A percentile compares a stretch with the other conserved stretches of the same genome.
Conservation (phyloP, 2,113 vertebrate genomes). For the Electrona antarctica region DNA sequence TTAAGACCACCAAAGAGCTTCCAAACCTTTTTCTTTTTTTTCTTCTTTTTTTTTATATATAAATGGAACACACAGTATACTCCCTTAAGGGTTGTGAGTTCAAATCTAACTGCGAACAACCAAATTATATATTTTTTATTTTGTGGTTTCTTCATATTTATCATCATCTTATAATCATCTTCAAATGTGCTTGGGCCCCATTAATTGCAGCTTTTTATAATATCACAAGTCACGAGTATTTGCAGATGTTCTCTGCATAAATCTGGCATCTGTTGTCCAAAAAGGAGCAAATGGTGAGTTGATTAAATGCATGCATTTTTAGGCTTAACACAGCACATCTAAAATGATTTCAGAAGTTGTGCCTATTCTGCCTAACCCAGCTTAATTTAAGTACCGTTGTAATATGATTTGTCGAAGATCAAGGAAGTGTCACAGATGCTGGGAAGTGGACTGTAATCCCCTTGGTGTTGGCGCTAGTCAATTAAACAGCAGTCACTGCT, state of each 20-base stretch:
- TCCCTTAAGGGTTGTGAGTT: too few species aligned
- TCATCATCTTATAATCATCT: too few species aligned
- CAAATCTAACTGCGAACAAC: too few species aligned
- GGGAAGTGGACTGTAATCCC: slow-evolving; percentile 21
- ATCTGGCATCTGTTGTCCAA: slow-evolving; percentile 27
- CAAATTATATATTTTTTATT: too few species aligned
- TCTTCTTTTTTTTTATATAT: too few species aligned
- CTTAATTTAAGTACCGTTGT: slow-evolving; percentile 11
- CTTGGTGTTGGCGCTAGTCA: slow-evolving; percentile 14
- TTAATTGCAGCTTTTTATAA: slow-evolving; percentile 5
- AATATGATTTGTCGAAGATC: slow-evolving; percentile 33
- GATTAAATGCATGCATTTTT: slow-evolving; percentile 26
- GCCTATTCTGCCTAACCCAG: not conserved
- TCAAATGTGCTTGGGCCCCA: too few species aligned
- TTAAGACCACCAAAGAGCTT: too few species aligned
- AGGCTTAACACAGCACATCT: slow-evolving; percentile 3
- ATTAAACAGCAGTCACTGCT: slow-evolving; percentile 13
- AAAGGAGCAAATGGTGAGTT: slow-evolving; percentile 16
- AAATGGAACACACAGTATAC: too few species aligned
- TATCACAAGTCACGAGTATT: slow-evolving; percentile 45
- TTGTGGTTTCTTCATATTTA: too few species aligned
- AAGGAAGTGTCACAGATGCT: slow-evolving; percentile 6
- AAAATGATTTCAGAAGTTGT: slow-evolving; percentile 10
- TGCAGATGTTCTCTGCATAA: not conserved
- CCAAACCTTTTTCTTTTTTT: too few species aligned